Evolutionary conservation across 1,140 invertebrate genomes (phyloP), one percentile per base, ranked within the genome.

Genomic region (Leguminivora glycinivorella): DNA sequence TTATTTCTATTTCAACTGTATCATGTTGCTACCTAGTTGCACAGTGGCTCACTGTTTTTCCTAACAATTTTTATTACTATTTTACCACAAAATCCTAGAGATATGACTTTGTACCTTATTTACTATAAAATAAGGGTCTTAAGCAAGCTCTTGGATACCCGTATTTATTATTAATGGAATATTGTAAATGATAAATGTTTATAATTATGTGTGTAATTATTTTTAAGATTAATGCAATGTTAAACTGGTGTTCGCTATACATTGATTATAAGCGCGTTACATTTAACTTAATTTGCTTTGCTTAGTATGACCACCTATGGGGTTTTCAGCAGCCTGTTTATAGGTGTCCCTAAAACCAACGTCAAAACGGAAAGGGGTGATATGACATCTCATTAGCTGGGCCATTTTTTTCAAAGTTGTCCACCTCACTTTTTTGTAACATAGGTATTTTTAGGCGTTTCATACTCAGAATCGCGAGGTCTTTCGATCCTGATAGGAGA

Each of bases 221-320:
- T 63, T 63, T 24, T 31, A 58, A 56, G 56, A 60, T 24, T n/a
- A 60, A 26, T 56, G 56, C 56, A n/a, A n/a, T 60, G 56, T 29
- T 52, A 56, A 24, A 56, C 56, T 26, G 25, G 58, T 63, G 58
- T 63, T 63, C 17, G 14, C 58, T 63, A 63, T 19, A 63, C 25
- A 63, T 63, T 29, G 58, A 63, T 31, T 63, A 17, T 29, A 29
- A 47, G 5, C 5, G 6, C 43, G n/a, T 17, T 47, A 17, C n/a
- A n/a, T n/a, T n/a, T n/a, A n/a, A n/a, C n/a, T n/a, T n/a, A n/a
- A n/a, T n/a, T n/a, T n/a, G n/a, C n/a, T n/a, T n/a, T n/a, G n/a
- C n/a, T n/a, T n/a, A n/a, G n/a, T n/a, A n/a, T n/a, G n/a, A n/a
- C n/a, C n/a, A n/a, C n/a, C n/a, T n/a, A n/a, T n/a, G n/a, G n/a